Base-by-base conservation (phyloP, 2,797 vertebrate species). In the Macroramphosus scolopax region DNA sequence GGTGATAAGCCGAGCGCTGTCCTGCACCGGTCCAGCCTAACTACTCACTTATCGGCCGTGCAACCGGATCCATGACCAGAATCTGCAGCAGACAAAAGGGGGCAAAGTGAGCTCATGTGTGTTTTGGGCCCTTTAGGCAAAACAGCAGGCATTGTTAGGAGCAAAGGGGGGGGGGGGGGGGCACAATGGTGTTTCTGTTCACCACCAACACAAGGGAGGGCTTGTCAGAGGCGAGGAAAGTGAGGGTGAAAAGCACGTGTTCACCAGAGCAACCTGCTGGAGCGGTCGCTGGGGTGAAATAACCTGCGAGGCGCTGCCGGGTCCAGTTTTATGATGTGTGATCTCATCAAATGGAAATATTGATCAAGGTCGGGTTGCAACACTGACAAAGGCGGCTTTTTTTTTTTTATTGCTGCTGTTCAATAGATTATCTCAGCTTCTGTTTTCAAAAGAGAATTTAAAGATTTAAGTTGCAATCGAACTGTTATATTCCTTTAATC, bases 181-280 rank as follows among this genome's bases (percentile, higher is more conserved):
- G n/a, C n/a, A 90, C 88, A 90, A 88, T 87, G 75, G 78, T 10
- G 68, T 78, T 78, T 86, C 82, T 90, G 87, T 90, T 84, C 60
- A 60, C 58, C 75, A 37, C 40, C 53, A 65, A 74, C 69, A 81
- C 82, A 83, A 83, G 64, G 71, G 75, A 79, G 82, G 77, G 75
- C 74, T 63, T 85, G 78, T 85, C 67, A 75, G 75, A 61, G 72
- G 53, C 2, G 58, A 73, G 48, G 67, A 68, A 70, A 72, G 73
- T 38, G 49, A 67, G 34, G 48, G 58, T 60, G 33, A 50, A 35
- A 71, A 56, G 41, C 61, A 74, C 48, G 39, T 17, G 39, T 51
- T 78, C 57, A 68, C 51, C 74, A 70, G 67, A 63, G 54, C 51
- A 60, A 68, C 70, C 71, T 68, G 76, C 74, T 53, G 36, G 57